phyloP scores from a whole-genome alignment of 1,140 invertebrate genomes.

The Carposina sasakii region DNA sequence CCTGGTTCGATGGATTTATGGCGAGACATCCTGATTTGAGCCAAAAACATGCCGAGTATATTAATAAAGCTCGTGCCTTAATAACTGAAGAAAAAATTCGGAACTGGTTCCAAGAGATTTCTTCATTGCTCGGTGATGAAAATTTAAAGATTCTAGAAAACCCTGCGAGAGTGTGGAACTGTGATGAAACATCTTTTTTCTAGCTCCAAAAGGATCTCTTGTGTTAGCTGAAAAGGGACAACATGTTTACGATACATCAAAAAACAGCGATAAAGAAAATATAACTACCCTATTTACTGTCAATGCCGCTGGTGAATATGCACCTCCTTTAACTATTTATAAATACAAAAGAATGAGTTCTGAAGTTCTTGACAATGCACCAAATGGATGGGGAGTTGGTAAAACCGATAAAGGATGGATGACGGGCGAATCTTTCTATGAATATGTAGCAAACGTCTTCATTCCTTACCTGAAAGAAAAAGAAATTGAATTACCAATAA shows the following conservation, averaged over 20 bases:
- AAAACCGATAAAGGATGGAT: conserved; percentile 30
- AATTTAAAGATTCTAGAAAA: conserved; percentile 23
- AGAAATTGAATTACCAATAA: conserved; percentile 37
- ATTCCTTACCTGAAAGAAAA: conserved; percentile 25
- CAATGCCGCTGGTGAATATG: conserved; percentile 35
- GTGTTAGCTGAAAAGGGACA: conserved; percentile 40
- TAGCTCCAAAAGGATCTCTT: conserved; percentile 32
- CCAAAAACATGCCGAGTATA: conserved; percentile 26
- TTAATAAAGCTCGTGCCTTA: conserved; percentile 22
- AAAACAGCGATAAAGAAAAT: conserved; percentile 43
- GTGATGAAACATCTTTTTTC: conserved; percentile 40
- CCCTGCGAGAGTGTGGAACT: conserved; percentile 28
- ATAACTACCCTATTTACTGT: conserved; percentile 37
- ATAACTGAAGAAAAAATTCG: conserved; percentile 28
- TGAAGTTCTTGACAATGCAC: conserved; percentile 8
- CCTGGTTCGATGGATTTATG: conserved; percentile 32
- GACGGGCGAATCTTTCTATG: conserved; percentile 27
- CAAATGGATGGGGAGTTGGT: neutral
- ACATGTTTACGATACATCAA: conserved; percentile 28
- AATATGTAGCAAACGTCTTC: conserved; percentile 37
- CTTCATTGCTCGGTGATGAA: conserved; percentile 19
- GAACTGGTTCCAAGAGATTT: conserved; percentile 27
- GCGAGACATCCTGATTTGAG: conserved; percentile 21
- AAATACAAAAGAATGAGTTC: conserved; percentile 34
- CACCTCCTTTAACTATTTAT: conserved; percentile 33